Conservation (phyloP, 2,888 invertebrate genomes). For the Eurytoma adleriae region DNA sequence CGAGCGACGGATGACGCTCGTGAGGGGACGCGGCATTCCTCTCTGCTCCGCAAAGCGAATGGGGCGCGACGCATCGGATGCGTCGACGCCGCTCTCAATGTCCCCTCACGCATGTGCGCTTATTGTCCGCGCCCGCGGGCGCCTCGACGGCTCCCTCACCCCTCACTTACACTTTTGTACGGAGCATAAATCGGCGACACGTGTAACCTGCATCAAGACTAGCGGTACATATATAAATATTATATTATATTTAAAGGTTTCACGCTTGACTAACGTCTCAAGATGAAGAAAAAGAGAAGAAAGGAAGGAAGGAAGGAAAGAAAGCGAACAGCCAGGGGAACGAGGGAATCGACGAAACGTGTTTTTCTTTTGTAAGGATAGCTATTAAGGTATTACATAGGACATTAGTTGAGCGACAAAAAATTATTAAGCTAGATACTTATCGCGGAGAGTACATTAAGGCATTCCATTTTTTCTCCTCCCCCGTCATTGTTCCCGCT, state of each 20-base stretch:
- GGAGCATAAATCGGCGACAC: constrained; percentile 33
- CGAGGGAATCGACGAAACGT: neutral
- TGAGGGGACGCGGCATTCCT: neutral
- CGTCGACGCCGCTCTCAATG: neutral
- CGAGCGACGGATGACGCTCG: constrained; percentile 36
- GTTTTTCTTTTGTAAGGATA: constrained; percentile 46
- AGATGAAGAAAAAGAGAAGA: constrained; percentile 62
- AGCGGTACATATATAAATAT: constrained; percentile 63
- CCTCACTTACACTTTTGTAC: neutral
- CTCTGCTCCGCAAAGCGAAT: neutral
- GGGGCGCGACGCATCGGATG: neutral
- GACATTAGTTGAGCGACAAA: constrained; percentile 53
- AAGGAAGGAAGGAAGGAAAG: constrained; percentile 58
- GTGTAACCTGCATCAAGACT: constrained; percentile 75
- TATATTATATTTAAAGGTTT: constrained; percentile 71
- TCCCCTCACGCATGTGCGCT: neutral
- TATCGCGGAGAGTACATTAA: constrained; percentile 37
- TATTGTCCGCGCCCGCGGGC: constrained; percentile 24
- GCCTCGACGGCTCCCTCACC: neutral
- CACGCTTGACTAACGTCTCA: constrained; percentile 75
- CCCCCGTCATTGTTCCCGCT: neutral
- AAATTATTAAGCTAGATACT: constrained; percentile 55
- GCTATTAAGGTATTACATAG: constrained; percentile 54
- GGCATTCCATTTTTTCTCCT: constrained; percentile 26
- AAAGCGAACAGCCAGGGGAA: constrained; percentile 27